Conservation (phyloP, 2,797 vertebrate genomes). For the Mastacembelus armatus region DNA sequence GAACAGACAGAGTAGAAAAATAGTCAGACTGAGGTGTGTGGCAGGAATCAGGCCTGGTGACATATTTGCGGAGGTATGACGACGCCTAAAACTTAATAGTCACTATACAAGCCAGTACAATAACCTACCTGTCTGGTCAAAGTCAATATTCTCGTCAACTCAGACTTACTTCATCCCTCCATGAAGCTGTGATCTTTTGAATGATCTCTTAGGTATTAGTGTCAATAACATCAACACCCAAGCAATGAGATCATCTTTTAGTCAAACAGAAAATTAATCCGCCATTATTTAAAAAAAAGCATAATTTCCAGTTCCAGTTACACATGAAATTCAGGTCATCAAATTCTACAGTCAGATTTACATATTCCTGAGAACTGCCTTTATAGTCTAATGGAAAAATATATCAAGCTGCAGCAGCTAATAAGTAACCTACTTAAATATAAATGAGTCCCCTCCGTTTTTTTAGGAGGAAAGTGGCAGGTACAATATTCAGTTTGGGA, state of each 20-base stretch:
- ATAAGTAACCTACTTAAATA: not conserved
- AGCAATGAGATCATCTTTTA: not conserved
- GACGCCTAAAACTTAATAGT: constrained; percentile 51
- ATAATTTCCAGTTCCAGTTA: too few species aligned
- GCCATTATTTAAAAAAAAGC: too few species aligned
- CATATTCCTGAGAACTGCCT: not conserved
- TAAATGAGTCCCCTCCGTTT: not conserved
- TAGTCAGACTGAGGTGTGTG: constrained; percentile 37
- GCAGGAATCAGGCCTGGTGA: constrained; percentile 77
- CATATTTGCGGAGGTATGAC: constrained; percentile 72
- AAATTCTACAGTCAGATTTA: not conserved
- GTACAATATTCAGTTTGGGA: not conserved
- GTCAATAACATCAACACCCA: not conserved
- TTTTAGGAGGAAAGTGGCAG: not conserved
- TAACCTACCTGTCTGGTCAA: constrained; percentile 27
- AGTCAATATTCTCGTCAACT: constrained; percentile 8
- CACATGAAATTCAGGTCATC: not conserved
- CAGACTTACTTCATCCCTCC: not conserved
- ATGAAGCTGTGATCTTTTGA: not conserved
- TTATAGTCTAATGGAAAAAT: not conserved
- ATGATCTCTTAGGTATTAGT: too few species aligned
- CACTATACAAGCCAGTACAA: constrained; percentile 11
- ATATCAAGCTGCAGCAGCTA: not conserved
- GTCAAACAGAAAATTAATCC: not conserved
- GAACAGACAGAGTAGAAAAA: constrained; percentile 43